These are phyloP conservation scores for Dromococcyx pavoninus DNA, from an alignment of 2,797 vertebrate species.

Conservation along the genomic window DNA sequence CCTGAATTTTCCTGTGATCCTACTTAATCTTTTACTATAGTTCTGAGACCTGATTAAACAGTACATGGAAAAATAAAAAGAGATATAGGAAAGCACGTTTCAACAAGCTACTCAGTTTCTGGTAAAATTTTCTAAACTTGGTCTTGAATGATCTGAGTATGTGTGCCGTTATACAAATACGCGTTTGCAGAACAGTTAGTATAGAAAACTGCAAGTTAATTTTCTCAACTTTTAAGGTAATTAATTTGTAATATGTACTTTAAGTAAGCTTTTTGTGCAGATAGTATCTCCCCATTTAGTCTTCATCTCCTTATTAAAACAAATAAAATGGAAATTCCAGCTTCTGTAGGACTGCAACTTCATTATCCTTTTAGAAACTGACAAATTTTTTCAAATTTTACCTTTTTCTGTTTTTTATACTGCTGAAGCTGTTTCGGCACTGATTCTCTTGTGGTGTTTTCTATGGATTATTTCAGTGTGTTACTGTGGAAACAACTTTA, in stretches of 20 bases:
- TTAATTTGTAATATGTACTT: background rate
- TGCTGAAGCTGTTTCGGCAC: background rate
- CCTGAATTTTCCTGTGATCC: background rate
- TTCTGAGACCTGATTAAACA: background rate
- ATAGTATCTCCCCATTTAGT: background rate
- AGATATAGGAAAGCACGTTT: background rate
- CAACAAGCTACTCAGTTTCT: background rate
- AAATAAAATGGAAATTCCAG: background rate
- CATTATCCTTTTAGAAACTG: background rate
- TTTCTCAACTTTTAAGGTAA: background rate
- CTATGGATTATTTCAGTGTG: conserved; percentile 80
- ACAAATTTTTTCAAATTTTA: background rate
- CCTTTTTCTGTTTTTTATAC: background rate
- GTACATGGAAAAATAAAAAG: background rate
- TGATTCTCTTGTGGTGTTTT: background rate
- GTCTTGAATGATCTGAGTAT: background rate
- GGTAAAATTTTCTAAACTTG: background rate
- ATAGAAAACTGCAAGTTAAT: background rate
- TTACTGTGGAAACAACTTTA: conserved; percentile 86
- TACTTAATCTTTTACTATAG: background rate
- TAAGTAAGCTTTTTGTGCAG: background rate
- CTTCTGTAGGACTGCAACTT: background rate
- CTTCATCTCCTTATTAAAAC: background rate
- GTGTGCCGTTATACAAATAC: background rate
- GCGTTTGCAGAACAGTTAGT: background rate